Base-by-base conservation (phyloP, 2,113 vertebrate genomes). In the Neolamprologus falcicula region DNA sequence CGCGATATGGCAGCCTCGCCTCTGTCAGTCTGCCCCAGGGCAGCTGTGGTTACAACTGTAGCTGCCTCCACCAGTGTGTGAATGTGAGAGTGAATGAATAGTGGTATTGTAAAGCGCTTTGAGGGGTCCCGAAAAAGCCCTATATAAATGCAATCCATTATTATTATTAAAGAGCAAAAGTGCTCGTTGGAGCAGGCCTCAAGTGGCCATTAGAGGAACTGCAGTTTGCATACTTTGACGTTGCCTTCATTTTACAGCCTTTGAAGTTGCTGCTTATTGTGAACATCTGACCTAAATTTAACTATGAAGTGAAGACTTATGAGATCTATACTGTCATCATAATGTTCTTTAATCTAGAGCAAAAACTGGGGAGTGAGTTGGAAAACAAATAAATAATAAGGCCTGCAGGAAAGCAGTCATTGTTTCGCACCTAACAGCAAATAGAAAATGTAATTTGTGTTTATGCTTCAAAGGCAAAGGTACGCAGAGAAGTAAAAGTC, bases 281-380 rank as follows among this genome's bases (percentile, higher is more conserved):
- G 24, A 76, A 28, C 21, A 47, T 76, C 6, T 5, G 42, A 50
- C 42, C 9, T 31, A 31, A 76, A 76, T 76, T 28, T 76, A 76
- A 50, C 45, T 76, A 3, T 12, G 4, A 76, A 50, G 42, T 50
- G 42, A 47, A 76, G 42, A 50, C 9, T 19, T 31, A 76, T 50
- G 0, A 28, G 9, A 31, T 50, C 71, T 50, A 47, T 11, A 47
- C 71, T 50, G 42, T 0, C 0, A 50, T 0, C 71, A 31, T 47
- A 50, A 50, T 76, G 26, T 76, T 50, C 24, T 76, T 12, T 76
- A 28, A 76, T 50, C 24, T 76, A 2, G 42, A 47, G 9, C 71
- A 50, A 50, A 76, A 50, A 19, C 24, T 47, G 6, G 24, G 42
- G 37, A 28, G 9, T 12, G 42, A 47, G 24, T 76, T 47, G 16